Evolutionary conservation across 2,888 invertebrate genomes (phyloP), one percentile per base, ranked within the genome.

Genomic region (Melanotus villosus): DNA sequence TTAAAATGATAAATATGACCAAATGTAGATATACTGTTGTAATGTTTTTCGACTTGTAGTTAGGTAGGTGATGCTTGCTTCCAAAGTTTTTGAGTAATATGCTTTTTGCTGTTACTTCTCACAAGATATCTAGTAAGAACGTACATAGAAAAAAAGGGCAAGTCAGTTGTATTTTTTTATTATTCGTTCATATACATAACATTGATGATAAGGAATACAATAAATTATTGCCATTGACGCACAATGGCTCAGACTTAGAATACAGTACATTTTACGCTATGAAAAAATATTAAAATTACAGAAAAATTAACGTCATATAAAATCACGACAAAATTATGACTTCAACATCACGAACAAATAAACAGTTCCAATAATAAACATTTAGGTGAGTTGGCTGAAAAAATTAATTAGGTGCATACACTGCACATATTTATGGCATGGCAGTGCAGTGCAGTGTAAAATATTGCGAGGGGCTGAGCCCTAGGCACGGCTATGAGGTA

Each of bases 401-500:
- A 60, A 45, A 30, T 47, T 16, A 56, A 38, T 50, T 58, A 43
- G 59, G 64, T 54, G 63, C 67, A 52, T 63, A 65, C 65, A 57
- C 65, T 54, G 58, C 41, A 59, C 41, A 63, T 45, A 32, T 18
- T 2, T 7, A n/a, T n/a, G n/a, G n/a, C n/a, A 30, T 2, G 12
- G 23, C 21, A 38, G 67, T 59, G 63, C 52, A 64, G 67, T 63
- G 56, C 66, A 62, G 67, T 70, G 68, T 69, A 72, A 72, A 74
- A 81, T 82, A 82, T 83, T 82, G 83, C 83, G 81, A 77, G 78
- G 79, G 80, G 73, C 72, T 68, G 62, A 71, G 77, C 82, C 83
- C 80, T 81, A 85, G 85, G 84, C 85, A 85, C 85, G 84, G 84
- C 81, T 81, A 82, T 85, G 84, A 84, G 85, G 85, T 85, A 52